Evolutionary conservation across 2,888 invertebrate genomes (phyloP).

Genomic region (Xanthorhoe designata): DNA sequence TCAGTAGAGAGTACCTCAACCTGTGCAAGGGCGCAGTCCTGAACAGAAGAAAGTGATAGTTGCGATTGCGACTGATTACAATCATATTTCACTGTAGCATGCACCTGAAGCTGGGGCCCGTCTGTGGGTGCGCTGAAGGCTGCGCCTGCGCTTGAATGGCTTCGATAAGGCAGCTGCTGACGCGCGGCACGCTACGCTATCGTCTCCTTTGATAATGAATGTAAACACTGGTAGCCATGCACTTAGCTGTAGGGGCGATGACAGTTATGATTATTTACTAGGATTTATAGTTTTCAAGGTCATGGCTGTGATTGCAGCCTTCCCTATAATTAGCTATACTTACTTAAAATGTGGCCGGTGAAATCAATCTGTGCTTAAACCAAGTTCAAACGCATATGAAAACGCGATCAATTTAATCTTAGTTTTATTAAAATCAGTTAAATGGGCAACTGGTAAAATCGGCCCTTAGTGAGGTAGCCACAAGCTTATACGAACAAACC

Average conservation of each 20-base stretch:
- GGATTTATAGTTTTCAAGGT: too few species aligned
- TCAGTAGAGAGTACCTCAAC: not conserved
- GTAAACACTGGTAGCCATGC: slow-evolving; percentile 7
- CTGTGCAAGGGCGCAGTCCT: not conserved
- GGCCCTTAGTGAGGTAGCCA: too few species aligned
- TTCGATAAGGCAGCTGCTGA: slow-evolving; percentile 5
- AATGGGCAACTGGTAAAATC: too few species aligned
- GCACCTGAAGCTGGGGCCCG: not conserved
- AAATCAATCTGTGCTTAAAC: too few species aligned
- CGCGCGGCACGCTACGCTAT: slow-evolving; percentile 3
- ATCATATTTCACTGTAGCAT: not conserved
- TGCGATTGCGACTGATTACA: not conserved
- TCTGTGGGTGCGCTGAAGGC: not conserved
- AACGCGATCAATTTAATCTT: too few species aligned
- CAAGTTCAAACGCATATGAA: too few species aligned
- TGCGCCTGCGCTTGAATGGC: slow-evolving; percentile 1
- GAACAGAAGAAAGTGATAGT: not conserved
- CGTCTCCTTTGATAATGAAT: slow-evolving; percentile 9
- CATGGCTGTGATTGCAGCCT: too few species aligned
- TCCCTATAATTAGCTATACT: too few species aligned
- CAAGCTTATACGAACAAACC: too few species aligned
- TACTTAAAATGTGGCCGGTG: too few species aligned
- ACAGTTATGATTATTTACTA: not conserved
- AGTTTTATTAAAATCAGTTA: too few species aligned
- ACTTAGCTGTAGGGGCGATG: not conserved